A percentile compares a stretch with the other conserved stretches of the same genome.
Evolutionary conservation across 2,797 vertebrate genomes (phyloP).

Genomic region (Brachyrhaphis roseni): DNA sequence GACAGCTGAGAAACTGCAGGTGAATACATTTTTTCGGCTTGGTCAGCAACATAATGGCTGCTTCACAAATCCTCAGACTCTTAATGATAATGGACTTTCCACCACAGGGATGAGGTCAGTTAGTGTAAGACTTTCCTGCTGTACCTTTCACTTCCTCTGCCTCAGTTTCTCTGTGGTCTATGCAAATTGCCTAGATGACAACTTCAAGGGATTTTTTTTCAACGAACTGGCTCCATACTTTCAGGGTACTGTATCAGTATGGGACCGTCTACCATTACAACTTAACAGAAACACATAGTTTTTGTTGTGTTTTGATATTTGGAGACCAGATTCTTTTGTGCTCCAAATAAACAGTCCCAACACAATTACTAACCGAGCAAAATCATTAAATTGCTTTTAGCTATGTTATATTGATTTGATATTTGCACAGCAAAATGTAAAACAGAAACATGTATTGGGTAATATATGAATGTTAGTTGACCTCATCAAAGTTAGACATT

Average conservation of each 20-base stretch:
- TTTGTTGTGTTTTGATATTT: slow-evolving; percentile 26
- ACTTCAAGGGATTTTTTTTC: slow-evolving; percentile 55
- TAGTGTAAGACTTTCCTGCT: slow-evolving; percentile 32
- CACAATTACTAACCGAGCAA: slow-evolving; percentile 27
- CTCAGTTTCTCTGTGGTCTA: slow-evolving; percentile 55
- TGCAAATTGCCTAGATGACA: slow-evolving; percentile 51
- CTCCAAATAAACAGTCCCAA: slow-evolving; percentile 28
- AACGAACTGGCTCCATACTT: slow-evolving; percentile 42
- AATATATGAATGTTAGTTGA: background rate
- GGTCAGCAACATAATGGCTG: slow-evolving; percentile 71
- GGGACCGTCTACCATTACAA: slow-evolving; percentile 47
- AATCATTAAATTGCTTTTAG: slow-evolving; percentile 1
- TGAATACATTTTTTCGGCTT: slow-evolving; percentile 72
- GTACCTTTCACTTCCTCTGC: slow-evolving; percentile 30
- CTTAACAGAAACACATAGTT: slow-evolving; percentile 40
- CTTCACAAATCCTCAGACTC: slow-evolving; percentile 59
- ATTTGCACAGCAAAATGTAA: background rate
- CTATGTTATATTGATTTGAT: background rate
- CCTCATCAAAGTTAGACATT: background rate
- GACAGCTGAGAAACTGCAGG: slow-evolving; percentile 64
- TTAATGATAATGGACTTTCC: slow-evolving; percentile 73
- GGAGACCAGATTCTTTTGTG: slow-evolving; percentile 7
- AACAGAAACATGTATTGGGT: background rate
- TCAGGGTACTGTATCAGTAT: slow-evolving; percentile 54
- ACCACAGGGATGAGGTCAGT: slow-evolving; percentile 45